phyloP scores from a whole-genome alignment of 2,888 invertebrate genomes.

The Drosophila prostipennis region DNA sequence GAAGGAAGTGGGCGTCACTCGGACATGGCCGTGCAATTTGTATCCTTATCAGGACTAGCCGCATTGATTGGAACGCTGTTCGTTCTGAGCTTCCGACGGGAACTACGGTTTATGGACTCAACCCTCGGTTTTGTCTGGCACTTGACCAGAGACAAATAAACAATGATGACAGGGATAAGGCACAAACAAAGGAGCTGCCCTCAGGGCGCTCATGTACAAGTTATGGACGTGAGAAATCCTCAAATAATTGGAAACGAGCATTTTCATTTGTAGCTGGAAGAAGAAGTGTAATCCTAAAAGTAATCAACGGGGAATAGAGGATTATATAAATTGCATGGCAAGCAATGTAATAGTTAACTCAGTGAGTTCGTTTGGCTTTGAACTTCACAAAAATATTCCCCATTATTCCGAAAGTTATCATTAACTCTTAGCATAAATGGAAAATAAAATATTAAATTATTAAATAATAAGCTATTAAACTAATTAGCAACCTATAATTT shows the following conservation, averaged over 20 bases:
- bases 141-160: constrained; percentile 38
- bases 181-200: constrained; percentile 24
- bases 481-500: neutral
- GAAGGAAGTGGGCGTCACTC: constrained; percentile 42
- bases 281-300: constrained; percentile 18
- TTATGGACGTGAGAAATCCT: constrained; percentile 41
- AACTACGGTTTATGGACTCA: constrained; percentile 43
- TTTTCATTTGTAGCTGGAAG: neutral
- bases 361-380: neutral
- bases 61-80: constrained; percentile 64
- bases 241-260: constrained; percentile 28
- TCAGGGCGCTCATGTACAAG: constrained; percentile 16
- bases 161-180: constrained; percentile 51
- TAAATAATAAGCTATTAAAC: neutral
- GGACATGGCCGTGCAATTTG: constrained; percentile 63
- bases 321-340: constrained; percentile 33
- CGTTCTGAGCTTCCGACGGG: constrained; percentile 34
- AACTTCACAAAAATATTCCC: constrained; percentile 4
- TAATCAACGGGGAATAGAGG: constrained; percentile 15
- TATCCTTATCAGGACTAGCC: constrained; percentile 69
- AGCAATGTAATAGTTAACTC: constrained; percentile 19
- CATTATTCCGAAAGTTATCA: neutral
- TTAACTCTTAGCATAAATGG: neutral
- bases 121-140: constrained; percentile 14
- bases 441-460: neutral